Conservation (phyloP, 2,113 vertebrate genomes). For the Rhodinocichla rosea region DNA sequence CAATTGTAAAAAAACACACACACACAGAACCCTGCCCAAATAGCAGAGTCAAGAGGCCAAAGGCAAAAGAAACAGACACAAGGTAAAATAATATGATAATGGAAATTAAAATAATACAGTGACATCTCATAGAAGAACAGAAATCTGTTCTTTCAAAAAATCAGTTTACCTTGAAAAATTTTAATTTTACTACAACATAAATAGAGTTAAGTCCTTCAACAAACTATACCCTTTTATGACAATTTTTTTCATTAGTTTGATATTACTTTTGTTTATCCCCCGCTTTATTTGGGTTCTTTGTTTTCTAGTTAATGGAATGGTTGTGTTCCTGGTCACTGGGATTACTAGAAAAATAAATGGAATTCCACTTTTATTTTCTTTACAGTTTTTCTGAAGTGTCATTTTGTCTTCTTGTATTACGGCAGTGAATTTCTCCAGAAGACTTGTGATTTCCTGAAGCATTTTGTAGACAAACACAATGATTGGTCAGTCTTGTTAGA, state of each 20-base stretch:
- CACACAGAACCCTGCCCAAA: neutral
- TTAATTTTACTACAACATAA: neutral
- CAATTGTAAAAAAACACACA: neutral
- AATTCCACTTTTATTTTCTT: neutral
- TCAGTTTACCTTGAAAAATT: neutral
- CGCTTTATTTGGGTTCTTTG: neutral
- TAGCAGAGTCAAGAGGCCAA: neutral
- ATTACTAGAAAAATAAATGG: neutral
- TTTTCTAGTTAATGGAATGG: neutral
- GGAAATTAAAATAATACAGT: neutral
- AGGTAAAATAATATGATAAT: neutral
- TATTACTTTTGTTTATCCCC: neutral
- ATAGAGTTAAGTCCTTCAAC: neutral
- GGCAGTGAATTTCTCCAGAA: neutral
- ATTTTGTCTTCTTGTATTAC: neutral
- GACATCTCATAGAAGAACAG: neutral
- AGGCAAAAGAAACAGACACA: neutral
- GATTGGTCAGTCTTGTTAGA: neutral
- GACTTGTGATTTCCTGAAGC: neutral
- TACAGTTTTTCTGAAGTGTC: neutral
- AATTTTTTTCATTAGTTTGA: neutral
- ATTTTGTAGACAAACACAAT: neutral
- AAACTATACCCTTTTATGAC: rapidly evolving
- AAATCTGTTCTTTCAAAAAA: neutral
- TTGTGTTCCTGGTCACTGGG: neutral